Conservation (phyloP, 2,888 invertebrate species). For the Spilosoma lubricipeda region DNA sequence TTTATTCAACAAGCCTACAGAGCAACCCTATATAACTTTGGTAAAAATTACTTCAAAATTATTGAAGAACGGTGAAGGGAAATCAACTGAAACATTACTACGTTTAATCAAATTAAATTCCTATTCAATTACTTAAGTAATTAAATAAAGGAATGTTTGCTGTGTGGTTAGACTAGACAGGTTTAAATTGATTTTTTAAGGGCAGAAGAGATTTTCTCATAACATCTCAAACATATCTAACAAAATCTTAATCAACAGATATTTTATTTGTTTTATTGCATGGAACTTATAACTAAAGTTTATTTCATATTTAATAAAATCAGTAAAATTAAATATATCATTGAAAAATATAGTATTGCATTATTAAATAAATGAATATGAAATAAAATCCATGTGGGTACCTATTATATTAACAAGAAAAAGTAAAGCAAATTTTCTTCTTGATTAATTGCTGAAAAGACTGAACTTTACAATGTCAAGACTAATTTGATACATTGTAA, state of each 20-base stretch:
- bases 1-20: background rate
- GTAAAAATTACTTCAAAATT: background rate
- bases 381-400: too few relatives aligned
- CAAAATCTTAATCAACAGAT: too few relatives aligned
- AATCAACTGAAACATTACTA: background rate
- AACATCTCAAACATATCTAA: too few relatives aligned
- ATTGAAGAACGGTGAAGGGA: background rate
- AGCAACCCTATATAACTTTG: background rate
- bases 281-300: too few relatives aligned
- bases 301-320: too few relatives aligned
- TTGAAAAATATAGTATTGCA: too few relatives aligned
- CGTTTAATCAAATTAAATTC: background rate
- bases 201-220: too few relatives aligned
- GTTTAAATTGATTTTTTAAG: too few relatives aligned
- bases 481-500: background rate
- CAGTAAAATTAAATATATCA: too few relatives aligned
- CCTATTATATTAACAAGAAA: background rate
- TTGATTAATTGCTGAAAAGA: background rate
- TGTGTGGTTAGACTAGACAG: too few relatives aligned
- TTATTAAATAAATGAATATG: too few relatives aligned
- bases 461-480: background rate
- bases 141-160: background rate
- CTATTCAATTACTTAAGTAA: background rate
- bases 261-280: too few relatives aligned
- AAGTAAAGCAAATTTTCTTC: background rate